Percentiles rank a stretch among this genome's conserved stretches.
Evolutionary conservation across 2,888 invertebrate species (phyloP).

Genomic region (Apotomis betuletana): DNA sequence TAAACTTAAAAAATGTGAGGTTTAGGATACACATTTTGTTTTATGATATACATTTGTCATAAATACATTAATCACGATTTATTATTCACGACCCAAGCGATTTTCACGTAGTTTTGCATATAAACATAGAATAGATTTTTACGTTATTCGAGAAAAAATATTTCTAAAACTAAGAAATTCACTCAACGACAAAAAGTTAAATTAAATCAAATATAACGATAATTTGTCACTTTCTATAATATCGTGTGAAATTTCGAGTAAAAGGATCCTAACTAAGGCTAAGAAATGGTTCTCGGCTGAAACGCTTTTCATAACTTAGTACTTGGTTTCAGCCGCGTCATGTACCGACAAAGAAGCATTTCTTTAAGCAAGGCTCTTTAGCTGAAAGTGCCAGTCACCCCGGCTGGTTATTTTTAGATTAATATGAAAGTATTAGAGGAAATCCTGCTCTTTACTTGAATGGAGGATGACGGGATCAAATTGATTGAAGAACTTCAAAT

Average conservation of each 20-base stretch:
- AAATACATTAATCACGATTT: no score
- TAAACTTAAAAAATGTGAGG: no score
- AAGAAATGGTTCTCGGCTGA: conserved; percentile 19
- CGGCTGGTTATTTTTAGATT: conserved; percentile 33
- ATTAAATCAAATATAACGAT: background rate
- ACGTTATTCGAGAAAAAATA: background rate
- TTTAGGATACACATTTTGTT: no score
- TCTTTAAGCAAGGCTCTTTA: conserved; percentile 23
- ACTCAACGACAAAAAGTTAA: background rate
- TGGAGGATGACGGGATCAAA: conserved; percentile 12
- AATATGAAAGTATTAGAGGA: conserved; percentile 29
- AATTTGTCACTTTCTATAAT: conserved; percentile 26
- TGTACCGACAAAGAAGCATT: conserved; percentile 26
- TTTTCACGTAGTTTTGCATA: no score
- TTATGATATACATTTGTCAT: no score
- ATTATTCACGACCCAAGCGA: no score
- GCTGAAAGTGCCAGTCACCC: conserved; percentile 21
- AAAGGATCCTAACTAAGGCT: conserved; percentile 9
- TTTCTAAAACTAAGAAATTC: background rate
- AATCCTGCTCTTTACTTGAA: conserved; percentile 29
- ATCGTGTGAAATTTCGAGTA: background rate
- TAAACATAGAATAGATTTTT: no score
- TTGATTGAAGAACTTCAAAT: background rate
- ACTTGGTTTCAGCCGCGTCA: conserved; percentile 29
- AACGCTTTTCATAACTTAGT: conserved; percentile 33